Base-by-base conservation (phyloP, 2,797 vertebrate species). In the Gymnodraco acuticeps region DNA sequence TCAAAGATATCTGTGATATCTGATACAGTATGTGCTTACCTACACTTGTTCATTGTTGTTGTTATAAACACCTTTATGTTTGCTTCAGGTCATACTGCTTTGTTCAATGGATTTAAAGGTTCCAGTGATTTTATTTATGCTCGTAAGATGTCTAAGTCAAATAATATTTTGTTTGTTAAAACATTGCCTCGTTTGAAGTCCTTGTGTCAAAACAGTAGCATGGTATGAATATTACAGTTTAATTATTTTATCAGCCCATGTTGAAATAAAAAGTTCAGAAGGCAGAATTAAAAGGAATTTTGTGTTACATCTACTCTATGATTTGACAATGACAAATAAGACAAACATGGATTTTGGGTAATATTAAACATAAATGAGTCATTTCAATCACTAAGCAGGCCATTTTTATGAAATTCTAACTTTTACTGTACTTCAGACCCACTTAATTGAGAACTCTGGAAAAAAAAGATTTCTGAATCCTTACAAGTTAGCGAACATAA, bases 401-500 rank as follows among this genome's bases (percentile, higher is more conserved):
- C 1, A 19, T 50, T 64, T 46, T 64, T 5, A 14, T 38, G 19
- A 47, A 50, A 45, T 20, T 27, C 9, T 15, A 27, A 59, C 9
- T 12, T 20, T 17, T n/a, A n/a, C 27, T 46, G 17, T 61, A 16
- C 7, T 51, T 15, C 17, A 14, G 14, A 64, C 27, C 13, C 4
- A 55, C 31, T 50, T 56, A 56, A 68, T 54, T 63, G 31, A 62
- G 54, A 79, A 63, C 66, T 31, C n/a, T 0, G n/a, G 23, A 7
- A 27, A 27, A 27, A 27, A 27, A 5, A 5, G 14, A 20, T 50
- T 50, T 41, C 11, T 51, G 47, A 48, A 78, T 56, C 56, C 16
- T 41, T 4, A 13, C 31, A 31, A 53, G 54, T 59, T 56, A 41
- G n/a, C 48, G 47, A 43, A 64, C 41, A 53, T 1, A 31, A 63